Evolutionary conservation across 2,113 vertebrate genomes (phyloP), one percentile per base, ranked within the genome.

Genomic region (Rhea americana): DNA sequence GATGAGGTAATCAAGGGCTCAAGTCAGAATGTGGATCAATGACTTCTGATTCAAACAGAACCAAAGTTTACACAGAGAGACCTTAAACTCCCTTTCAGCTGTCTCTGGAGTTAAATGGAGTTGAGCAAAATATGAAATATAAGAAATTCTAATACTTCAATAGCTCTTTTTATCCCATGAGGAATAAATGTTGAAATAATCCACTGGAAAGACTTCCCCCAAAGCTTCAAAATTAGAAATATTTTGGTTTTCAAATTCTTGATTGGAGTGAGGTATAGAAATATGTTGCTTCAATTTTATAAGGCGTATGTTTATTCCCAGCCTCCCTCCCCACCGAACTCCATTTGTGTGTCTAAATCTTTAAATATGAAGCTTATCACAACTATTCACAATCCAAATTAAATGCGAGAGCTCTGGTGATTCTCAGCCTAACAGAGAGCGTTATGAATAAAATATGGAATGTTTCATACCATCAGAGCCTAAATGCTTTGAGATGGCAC

Each of bases 161-260:
- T 4, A 0, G 1, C 0, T 13, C 17, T 32, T 11, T 13, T 2
- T 28, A 16, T 1, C 4, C 5, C 4, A 48, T 68, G 26, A 74
- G 32, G 30, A 74, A 30, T 66, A 56, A 15, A 63, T 62, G 5
- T 32, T 91, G 37, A 53, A 91, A 58, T 51, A n/a, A 5, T 84
- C 24, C 7, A 14, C 24, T 75, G 18, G 21, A 66, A 87, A 82
- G 4, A 12, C 35, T 32, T 67, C 5, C 1, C 45, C 8, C 32
- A 24, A 53, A 50, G 39, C 2, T 32, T 47, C 63, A 56, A 93
- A 91, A 35, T 20, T 55, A 13, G 75, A 13, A 45, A 7, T 32
- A 6, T 30, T 65, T 56, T 35, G 2, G 4, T 18, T 71, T 86
- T 84, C 74, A 48, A 86, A 45, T 63, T 22, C 25, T 61, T 50